A percentile compares a stretch with the other conserved stretches of the same genome.
Conservation (phyloP, 2,888 invertebrate genomes). For the Desoria tigrina region DNA sequence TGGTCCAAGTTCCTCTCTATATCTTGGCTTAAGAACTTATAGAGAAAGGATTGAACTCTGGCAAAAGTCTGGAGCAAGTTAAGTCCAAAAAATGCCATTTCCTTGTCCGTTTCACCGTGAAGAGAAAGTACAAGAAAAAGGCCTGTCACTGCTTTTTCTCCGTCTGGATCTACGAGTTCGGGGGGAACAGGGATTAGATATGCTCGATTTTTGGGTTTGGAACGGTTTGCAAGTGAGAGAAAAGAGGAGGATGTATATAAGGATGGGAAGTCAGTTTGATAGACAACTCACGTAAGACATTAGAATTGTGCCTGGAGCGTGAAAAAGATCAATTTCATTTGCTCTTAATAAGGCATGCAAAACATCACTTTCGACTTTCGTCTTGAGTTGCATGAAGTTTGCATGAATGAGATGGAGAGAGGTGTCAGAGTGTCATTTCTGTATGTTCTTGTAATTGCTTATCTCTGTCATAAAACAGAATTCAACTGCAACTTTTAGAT, state of each 20-base stretch:
- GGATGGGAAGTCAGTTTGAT: constrained; percentile 6
- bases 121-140: constrained; percentile 1
- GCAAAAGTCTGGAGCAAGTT: background rate
- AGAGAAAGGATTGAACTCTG: too few species aligned
- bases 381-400: too few species aligned
- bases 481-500: too few species aligned
- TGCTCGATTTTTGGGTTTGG: background rate
- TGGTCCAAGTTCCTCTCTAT: background rate
- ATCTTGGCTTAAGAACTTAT: constrained; percentile 7
- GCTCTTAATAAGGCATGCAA: too few species aligned
- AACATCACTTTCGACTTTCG: too few species aligned
- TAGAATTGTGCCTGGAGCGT: constrained; percentile 20
- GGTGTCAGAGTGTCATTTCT: too few species aligned
- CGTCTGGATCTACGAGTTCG: background rate
- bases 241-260: too few species aligned
- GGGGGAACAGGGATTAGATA: too few species aligned
- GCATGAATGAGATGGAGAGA: too few species aligned
- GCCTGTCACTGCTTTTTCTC: background rate
- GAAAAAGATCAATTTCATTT: background rate
- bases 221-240: too few species aligned
- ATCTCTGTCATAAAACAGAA: too few species aligned
- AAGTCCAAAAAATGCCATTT: constrained; percentile 24
- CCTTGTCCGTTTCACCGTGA: constrained; percentile 24
- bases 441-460: too few species aligned
- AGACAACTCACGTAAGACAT: constrained; percentile 33